Percentiles rank a stretch among this genome's conserved stretches.
Conservation (phyloP, 2,113 vertebrate genomes). For the Cichladusa arquata region DNA sequence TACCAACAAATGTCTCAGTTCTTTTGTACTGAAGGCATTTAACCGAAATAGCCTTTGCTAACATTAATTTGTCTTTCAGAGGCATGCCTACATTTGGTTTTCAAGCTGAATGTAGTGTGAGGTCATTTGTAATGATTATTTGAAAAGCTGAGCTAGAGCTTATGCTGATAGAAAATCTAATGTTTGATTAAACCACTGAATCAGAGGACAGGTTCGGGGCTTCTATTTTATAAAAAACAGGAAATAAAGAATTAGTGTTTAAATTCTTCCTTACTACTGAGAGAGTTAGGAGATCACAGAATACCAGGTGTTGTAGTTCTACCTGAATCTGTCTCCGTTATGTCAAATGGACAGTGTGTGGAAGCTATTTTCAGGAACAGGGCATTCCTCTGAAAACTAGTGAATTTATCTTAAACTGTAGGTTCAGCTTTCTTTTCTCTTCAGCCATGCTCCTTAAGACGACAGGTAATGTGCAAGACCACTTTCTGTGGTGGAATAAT, state of each 20-base stretch:
- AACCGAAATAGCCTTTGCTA: neutral
- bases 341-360: accelerated
- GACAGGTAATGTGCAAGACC: neutral
- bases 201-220: neutral
- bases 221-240: neutral
- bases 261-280: neutral
- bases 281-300: neutral
- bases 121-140: neutral
- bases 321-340: neutral
- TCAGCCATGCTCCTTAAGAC: neutral
- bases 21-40: neutral
- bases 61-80: neutral
- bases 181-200: neutral
- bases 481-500: neutral
- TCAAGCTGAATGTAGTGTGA: neutral
- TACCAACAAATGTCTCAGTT: neutral
- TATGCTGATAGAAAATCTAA: neutral
- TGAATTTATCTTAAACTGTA: neutral
- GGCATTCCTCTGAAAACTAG: neutral
- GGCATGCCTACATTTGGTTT: neutral
- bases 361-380: neutral
- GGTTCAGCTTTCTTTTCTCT: neutral
- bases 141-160: neutral
- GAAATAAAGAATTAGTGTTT: neutral
- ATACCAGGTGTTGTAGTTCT: neutral